Conservation (phyloP, 1,140 invertebrate genomes). For the Solenopsis invicta region DNA sequence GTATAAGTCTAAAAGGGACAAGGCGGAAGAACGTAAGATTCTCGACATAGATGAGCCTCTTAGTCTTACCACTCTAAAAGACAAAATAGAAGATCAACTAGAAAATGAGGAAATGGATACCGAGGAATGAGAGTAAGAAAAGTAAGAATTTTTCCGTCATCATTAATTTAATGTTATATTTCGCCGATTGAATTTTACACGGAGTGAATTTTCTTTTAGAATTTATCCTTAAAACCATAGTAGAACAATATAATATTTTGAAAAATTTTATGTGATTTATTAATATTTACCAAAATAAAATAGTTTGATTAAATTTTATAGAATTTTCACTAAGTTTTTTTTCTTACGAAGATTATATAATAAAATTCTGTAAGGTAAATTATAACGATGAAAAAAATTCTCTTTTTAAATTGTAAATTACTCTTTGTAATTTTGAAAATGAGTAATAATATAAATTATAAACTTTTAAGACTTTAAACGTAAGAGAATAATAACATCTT, state of each 20-base stretch:
- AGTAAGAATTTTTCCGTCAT: background rate
- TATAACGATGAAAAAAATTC: too few species aligned
- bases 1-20: slow-evolving; percentile 79
- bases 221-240: too few species aligned
- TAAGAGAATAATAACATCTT: background rate
- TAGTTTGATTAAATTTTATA: too few species aligned
- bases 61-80: slow-evolving; percentile 73
- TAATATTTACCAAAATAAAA: too few species aligned
- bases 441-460: background rate
- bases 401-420: too few species aligned
- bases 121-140: slow-evolving; percentile 65
- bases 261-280: too few species aligned
- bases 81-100: slow-evolving; percentile 54
- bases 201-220: too few species aligned
- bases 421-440: too few species aligned
- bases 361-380: too few species aligned
- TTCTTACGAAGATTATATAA: too few species aligned
- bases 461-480: background rate
- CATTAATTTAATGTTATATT: background rate
- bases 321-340: too few species aligned
- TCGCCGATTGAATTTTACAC: background rate
- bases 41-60: slow-evolving; percentile 74
- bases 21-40: slow-evolving; percentile 62
- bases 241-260: too few species aligned
- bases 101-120: slow-evolving; percentile 78